Evolutionary conservation across 2,113 vertebrate species (phyloP).

Genomic region (Myiagra hebetior): DNA sequence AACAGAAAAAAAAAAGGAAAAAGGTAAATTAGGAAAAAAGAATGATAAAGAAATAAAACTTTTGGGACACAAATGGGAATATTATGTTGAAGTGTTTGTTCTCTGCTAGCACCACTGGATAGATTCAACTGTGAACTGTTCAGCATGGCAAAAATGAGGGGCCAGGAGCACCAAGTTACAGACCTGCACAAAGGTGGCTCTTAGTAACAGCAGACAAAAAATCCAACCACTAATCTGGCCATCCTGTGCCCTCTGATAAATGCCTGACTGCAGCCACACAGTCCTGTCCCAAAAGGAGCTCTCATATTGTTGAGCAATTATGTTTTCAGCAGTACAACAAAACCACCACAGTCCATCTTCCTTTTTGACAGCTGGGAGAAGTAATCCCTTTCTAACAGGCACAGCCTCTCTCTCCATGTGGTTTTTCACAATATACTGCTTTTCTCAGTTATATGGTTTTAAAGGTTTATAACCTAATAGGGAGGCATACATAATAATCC

Average conservation of each 20-base stretch:
- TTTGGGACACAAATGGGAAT: not conserved
- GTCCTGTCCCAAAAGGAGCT: not conserved
- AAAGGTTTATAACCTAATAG: slow-evolving; percentile 51
- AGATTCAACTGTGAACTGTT: not conserved
- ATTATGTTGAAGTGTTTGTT: not conserved
- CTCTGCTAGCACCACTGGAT: not conserved
- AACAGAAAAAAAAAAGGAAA: not conserved
- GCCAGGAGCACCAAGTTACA: not conserved
- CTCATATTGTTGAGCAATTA: not conserved
- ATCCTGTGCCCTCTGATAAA: not conserved
- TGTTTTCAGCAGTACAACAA: not conserved
- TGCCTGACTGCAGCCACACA: not conserved
- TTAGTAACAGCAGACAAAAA: not conserved
- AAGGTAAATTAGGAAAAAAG: not conserved
- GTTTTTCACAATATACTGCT: slow-evolving; percentile 14
- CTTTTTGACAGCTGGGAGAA: not conserved
- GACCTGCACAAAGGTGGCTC: not conserved
- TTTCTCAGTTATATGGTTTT: slow-evolving; percentile 45
- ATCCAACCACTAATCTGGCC: not conserved
- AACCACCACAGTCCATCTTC: not conserved
- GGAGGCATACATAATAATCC: slow-evolving; percentile 26
- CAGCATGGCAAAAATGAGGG: not conserved
- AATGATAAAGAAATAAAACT: not conserved
- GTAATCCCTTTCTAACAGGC: slow-evolving; percentile 33
- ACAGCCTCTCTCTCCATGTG: not conserved